phyloP scores from a whole-genome alignment of 2,113 vertebrate species.

The Megaceryle torquata region DNA sequence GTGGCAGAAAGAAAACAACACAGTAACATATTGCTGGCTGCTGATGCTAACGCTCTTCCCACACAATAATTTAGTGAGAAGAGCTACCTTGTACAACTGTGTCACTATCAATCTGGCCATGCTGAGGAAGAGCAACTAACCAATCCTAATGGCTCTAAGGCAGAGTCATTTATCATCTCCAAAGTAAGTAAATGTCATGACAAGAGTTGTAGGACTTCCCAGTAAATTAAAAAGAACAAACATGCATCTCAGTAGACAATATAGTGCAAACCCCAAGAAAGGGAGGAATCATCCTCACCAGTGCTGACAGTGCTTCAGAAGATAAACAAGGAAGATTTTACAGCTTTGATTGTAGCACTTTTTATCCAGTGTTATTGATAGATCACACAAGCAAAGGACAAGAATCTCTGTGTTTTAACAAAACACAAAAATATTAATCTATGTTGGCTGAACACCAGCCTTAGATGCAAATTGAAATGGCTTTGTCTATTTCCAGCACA shows the following conservation, averaged over 20 bases:
- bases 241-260: not conserved
- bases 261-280: not conserved
- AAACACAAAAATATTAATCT: not conserved
- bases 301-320: not conserved
- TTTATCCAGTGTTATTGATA: not conserved
- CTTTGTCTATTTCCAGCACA: not conserved
- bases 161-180: not conserved
- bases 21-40: constrained; percentile 6
- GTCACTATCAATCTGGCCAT: not conserved
- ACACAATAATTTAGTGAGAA: not conserved
- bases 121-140: not conserved
- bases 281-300: not conserved
- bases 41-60: constrained; percentile 30
- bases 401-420: not conserved
- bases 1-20: not conserved
- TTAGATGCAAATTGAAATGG: not conserved
- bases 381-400: not conserved
- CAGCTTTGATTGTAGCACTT: not conserved
- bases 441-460: not conserved
- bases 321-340: not conserved
- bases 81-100: not conserved
- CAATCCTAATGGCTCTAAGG: not conserved
- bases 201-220: not conserved
- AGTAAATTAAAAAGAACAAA: not conserved
- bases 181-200: not conserved